These are phyloP conservation scores for Microctonus hyperodae DNA, from an alignment of 2,888 invertebrate genomes.

Conservation along the genomic window DNA sequence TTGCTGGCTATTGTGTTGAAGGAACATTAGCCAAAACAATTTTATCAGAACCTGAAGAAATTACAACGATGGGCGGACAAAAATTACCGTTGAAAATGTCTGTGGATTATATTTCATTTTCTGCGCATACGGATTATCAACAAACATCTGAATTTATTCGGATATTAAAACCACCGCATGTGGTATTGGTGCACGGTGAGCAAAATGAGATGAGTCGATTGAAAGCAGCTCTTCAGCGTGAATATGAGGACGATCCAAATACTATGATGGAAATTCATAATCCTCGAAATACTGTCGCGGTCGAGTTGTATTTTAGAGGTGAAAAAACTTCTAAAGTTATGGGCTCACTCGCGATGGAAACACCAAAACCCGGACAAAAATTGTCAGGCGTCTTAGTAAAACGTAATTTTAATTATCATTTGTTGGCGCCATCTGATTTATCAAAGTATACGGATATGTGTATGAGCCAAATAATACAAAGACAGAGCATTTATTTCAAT, in stretches of 20 bases:
- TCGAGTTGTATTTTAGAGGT: conserved; percentile 93
- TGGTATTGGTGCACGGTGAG: conserved; percentile 97
- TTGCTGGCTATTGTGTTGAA: conserved; percentile 95
- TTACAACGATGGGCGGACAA: conserved; percentile 93
- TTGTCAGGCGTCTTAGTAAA: conserved; percentile 95
- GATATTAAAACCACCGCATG: conserved; percentile 92
- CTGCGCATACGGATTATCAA: conserved; percentile 98
- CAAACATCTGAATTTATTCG: conserved; percentile 98
- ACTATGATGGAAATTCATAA: conserved; percentile 91
- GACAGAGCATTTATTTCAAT: conserved; percentile 88
- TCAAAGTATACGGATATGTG: conserved; percentile 96
- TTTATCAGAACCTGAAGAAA: conserved; percentile 97
- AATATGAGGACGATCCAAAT: conserved; percentile 86
- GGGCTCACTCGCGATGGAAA: conserved; percentile 87
- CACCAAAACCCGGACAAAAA: conserved; percentile 78
- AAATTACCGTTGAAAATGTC: conserved; percentile 96
- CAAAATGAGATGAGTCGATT: conserved; percentile 98
- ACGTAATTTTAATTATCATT: conserved; percentile 97
- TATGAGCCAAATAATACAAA: conserved; percentile 91
- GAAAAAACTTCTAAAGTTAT: conserved; percentile 99
- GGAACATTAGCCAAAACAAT: conserved; percentile 92
- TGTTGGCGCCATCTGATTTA: conserved; percentile 89
- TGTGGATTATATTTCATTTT: conserved; percentile 99
- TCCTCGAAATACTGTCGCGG: conserved; percentile 93
- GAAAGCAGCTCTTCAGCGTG: conserved; percentile 91